Evolutionary conservation across 2,888 invertebrate genomes (phyloP).

Genomic region (Oscheius myriophilus): DNA sequence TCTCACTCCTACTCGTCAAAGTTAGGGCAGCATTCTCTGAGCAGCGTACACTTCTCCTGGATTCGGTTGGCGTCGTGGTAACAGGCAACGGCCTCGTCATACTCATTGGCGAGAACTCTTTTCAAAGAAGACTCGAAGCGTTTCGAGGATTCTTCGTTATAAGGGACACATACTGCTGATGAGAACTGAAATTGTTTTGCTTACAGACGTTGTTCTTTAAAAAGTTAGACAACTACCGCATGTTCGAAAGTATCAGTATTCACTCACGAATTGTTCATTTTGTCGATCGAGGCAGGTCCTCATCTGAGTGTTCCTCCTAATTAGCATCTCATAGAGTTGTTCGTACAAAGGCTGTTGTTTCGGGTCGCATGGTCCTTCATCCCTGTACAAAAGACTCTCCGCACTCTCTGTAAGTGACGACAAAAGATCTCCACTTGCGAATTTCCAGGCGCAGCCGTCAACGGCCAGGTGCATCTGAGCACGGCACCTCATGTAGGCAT

Average conservation of each 20-base stretch:
- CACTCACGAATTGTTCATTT: conserved; percentile 52
- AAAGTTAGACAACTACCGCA: no score
- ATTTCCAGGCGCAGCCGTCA: conserved; percentile 57
- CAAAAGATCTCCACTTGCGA: conserved; percentile 48
- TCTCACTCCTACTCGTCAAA: conserved; percentile 45
- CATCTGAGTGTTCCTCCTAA: conserved; percentile 50
- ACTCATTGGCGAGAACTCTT: conserved; percentile 39
- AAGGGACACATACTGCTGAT: conserved; percentile 52
- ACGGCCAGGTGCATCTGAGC: conserved; percentile 60
- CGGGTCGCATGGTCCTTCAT: conserved; percentile 52
- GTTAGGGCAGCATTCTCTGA: conserved; percentile 57
- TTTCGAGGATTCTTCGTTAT: conserved; percentile 36
- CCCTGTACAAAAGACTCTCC: conserved; percentile 55
- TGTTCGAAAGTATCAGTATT: no score
- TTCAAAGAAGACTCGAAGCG: conserved; percentile 45
- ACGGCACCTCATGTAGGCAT: conserved; percentile 57
- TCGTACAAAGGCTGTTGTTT: conserved; percentile 47
- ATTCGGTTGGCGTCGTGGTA: conserved; percentile 57
- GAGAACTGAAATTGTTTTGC: conserved; percentile 52
- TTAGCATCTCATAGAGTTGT: conserved; percentile 51
- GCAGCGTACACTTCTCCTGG: conserved; percentile 53
- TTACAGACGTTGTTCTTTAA: no score
- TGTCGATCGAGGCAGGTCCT: conserved; percentile 47
- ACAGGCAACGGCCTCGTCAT: conserved; percentile 41
- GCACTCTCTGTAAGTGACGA: conserved; percentile 54